Percentiles rank a stretch among this genome's conserved stretches.
These are phyloP conservation scores for Drosophila recens DNA, from an alignment of 2,888 invertebrate genomes.

Conservation along the genomic window DNA sequence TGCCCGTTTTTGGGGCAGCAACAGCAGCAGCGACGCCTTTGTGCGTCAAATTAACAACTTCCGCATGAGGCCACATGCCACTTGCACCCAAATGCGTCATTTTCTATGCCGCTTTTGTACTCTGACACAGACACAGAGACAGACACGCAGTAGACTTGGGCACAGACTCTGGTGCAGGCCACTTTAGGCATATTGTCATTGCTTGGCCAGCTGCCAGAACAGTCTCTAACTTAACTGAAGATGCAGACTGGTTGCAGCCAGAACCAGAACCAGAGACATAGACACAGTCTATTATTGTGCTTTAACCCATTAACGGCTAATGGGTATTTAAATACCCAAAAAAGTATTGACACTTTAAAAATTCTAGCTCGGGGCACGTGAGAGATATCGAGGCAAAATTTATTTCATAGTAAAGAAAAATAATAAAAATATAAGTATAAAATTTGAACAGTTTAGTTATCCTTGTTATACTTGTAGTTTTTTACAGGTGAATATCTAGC, in stretches of 20 bases:
- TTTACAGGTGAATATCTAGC: too few species aligned
- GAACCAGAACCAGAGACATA: neutral
- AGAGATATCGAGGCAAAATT: too few species aligned
- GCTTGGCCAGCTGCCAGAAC: conserved; percentile 74
- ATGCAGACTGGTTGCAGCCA: conserved; percentile 31
- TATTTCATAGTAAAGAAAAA: too few species aligned
- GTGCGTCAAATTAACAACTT: conserved; percentile 82
- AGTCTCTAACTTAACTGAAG: conserved; percentile 30
- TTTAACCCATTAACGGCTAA: too few species aligned
- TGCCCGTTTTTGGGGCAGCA: conserved; percentile 59
- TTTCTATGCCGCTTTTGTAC: conserved; percentile 70
- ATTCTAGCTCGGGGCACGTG: too few species aligned
- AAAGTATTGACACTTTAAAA: too few species aligned
- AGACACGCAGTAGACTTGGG: conserved; percentile 19
- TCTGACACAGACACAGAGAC: conserved; percentile 26
- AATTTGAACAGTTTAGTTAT: too few species aligned
- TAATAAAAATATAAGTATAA: too few species aligned
- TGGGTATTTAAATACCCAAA: too few species aligned
- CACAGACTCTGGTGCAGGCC: conserved; percentile 48
- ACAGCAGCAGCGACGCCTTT: conserved; percentile 51
- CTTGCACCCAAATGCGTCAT: conserved; percentile 82
- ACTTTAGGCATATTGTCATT: conserved; percentile 74
- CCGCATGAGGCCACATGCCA: conserved; percentile 81
- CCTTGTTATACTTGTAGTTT: too few species aligned
- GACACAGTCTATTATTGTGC: conserved; percentile 66